Evolutionary conservation across 2,888 invertebrate genomes (phyloP).

Genomic region (Nycteola revayana): DNA sequence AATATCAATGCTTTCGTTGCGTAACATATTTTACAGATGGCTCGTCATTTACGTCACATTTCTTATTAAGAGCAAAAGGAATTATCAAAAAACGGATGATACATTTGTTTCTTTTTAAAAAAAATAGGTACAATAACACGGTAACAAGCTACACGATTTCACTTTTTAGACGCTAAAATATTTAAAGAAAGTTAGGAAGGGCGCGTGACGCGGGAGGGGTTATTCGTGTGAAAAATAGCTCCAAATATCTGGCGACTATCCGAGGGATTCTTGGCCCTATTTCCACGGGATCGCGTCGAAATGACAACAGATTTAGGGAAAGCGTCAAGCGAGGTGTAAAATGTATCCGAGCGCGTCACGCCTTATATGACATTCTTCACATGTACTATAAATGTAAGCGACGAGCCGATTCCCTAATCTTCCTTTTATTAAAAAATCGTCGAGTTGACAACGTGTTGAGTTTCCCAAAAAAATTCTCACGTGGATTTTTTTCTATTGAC

Average conservation of each 20-base stretch:
- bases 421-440: slow-evolving; percentile 75
- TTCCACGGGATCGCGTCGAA: slow-evolving; percentile 72
- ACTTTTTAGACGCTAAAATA: slow-evolving; percentile 71
- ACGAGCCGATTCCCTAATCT: slow-evolving; percentile 67
- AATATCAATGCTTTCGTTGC: no score
- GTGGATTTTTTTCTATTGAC: not conserved
- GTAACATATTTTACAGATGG: no score
- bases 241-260: slow-evolving; percentile 72
- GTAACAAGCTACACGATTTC: slow-evolving; percentile 49
- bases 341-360: slow-evolving; percentile 73
- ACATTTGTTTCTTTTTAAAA: slow-evolving; percentile 18
- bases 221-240: slow-evolving; percentile 73
- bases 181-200: slow-evolving; percentile 49
- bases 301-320: slow-evolving; percentile 81
- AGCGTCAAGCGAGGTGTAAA: slow-evolving; percentile 79
- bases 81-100: not conserved
- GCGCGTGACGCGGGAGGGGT: slow-evolving; percentile 31
- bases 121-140: slow-evolving; percentile 53
- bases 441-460: slow-evolving; percentile 35
- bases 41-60: no score
- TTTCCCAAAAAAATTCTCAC: not conserved
- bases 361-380: slow-evolving; percentile 78
- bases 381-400: slow-evolving; percentile 65
- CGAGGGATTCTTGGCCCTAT: slow-evolving; percentile 71
- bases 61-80: no score